These are phyloP conservation scores for Elegia similella DNA, from an alignment of 2,888 invertebrate genomes.

Conservation along the genomic window DNA sequence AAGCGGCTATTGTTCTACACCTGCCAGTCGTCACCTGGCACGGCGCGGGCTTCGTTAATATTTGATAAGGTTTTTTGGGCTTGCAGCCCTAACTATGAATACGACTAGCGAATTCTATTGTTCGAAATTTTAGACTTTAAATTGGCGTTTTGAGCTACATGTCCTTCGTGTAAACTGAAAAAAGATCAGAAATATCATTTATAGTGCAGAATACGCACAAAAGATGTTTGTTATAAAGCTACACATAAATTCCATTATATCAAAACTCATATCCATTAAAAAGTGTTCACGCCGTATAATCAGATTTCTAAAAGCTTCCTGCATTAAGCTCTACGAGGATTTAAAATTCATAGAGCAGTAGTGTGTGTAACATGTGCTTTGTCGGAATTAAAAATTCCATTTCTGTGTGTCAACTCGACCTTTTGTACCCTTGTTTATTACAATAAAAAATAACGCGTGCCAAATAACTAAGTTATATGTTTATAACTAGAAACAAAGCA, in stretches of 20 bases:
- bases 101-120: conserved; percentile 40
- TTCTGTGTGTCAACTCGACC: conserved; percentile 6
- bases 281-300: conserved; percentile 9
- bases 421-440: conserved; percentile 15
- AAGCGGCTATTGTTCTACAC: conserved; percentile 61
- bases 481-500: not conserved
- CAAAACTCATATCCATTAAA: conserved; percentile 15
- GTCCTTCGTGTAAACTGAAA: no score
- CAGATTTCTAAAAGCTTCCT: conserved; percentile 16
- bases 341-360: conserved; percentile 17
- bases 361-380: conserved; percentile 15
- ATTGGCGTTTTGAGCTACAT: not conserved
- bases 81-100: conserved; percentile 61
- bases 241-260: conserved; percentile 12
- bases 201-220: not conserved
- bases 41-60: conserved; percentile 65
- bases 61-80: conserved; percentile 73
- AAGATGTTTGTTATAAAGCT: conserved; percentile 10
- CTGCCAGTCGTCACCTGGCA: conserved; percentile 72
- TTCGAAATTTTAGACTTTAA: conserved; percentile 30
- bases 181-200: not conserved
- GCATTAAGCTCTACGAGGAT: conserved; percentile 14
- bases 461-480: conserved; percentile 8
- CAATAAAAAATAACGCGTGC: conserved; percentile 6
- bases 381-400: conserved; percentile 18